phyloP scores from a whole-genome alignment of 2,888 invertebrate genomes.

The Strigamia crassipes region DNA sequence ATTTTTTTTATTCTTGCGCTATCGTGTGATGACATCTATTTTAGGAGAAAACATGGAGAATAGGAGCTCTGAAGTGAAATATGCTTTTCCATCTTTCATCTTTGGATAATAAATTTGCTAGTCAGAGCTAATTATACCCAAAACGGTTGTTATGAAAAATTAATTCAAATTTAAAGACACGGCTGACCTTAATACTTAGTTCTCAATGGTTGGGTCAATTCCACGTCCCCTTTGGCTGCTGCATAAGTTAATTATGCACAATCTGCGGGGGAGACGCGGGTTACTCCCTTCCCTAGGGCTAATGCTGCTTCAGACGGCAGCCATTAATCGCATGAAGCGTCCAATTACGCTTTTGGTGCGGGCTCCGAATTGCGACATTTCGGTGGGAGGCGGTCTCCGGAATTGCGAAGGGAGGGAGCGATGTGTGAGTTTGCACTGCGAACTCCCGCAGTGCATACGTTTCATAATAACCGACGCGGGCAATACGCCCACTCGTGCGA shows the following conservation, averaged over 20 bases:
- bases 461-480: slow-evolving; percentile 7
- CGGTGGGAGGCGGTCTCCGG: slow-evolving; percentile 8
- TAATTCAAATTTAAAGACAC: slow-evolving; percentile 36
- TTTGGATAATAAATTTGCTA: neutral
- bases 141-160: slow-evolving; percentile 29
- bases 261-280: slow-evolving; percentile 28
- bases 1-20: neutral
- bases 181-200: slow-evolving; percentile 28
- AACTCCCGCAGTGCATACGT: slow-evolving; percentile 7
- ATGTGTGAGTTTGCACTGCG: slow-evolving; percentile 12
- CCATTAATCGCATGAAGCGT: slow-evolving; percentile 34
- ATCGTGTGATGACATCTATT: neutral
- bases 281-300: slow-evolving; percentile 17
- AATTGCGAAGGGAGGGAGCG: slow-evolving; percentile 15
- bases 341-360: slow-evolving; percentile 25
- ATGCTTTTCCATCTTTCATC: neutral
- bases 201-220: slow-evolving; percentile 24
- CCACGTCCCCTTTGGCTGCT: slow-evolving; percentile 10
- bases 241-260: slow-evolving; percentile 32
- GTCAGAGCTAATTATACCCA: slow-evolving; percentile 2
- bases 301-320: slow-evolving; percentile 21
- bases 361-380: slow-evolving; percentile 34
- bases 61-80: neutral
- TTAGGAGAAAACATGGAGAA: neutral
- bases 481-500: slow-evolving; percentile 16